phyloP scores from a whole-genome alignment of 2,888 invertebrate genomes.

The Amorpha juglandis region DNA sequence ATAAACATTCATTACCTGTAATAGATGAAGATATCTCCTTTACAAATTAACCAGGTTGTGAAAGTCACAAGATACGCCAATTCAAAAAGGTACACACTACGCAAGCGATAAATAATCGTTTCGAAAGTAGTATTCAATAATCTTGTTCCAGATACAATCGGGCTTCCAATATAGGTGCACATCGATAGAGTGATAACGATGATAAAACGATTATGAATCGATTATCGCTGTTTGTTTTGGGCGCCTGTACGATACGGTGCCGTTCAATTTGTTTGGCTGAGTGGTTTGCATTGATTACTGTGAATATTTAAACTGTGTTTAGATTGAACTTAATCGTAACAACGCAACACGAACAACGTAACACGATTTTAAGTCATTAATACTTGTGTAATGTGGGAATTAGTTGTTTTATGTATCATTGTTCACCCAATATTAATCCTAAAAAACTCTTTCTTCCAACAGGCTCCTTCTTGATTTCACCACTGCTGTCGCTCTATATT shows the following conservation, averaged over 20 bases:
- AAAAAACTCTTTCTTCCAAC: too few species aligned
- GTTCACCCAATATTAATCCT: too few species aligned
- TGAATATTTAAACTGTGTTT: background rate
- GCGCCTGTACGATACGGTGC: background rate
- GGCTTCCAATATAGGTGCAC: background rate
- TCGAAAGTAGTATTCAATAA: background rate
- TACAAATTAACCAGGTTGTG: background rate
- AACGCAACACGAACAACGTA: background rate
- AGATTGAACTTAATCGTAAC: background rate
- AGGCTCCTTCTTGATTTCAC: too few species aligned
- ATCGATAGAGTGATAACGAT: conserved; percentile 18
- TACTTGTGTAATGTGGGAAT: too few species aligned
- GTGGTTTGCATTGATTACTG: conserved; percentile 7
- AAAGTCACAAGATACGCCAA: background rate
- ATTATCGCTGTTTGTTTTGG: conserved; percentile 18
- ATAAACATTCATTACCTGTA: too few species aligned
- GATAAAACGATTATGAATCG: conserved; percentile 20
- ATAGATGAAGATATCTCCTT: background rate
- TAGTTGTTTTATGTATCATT: too few species aligned
- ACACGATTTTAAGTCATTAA: background rate
- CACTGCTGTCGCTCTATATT: too few species aligned
- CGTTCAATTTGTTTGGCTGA: conserved; percentile 5
- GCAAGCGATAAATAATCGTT: background rate
- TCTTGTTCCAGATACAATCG: background rate
- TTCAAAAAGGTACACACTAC: background rate